phyloP scores from a whole-genome alignment of 2,113 vertebrate species.

The Hydrolagus affinis region DNA sequence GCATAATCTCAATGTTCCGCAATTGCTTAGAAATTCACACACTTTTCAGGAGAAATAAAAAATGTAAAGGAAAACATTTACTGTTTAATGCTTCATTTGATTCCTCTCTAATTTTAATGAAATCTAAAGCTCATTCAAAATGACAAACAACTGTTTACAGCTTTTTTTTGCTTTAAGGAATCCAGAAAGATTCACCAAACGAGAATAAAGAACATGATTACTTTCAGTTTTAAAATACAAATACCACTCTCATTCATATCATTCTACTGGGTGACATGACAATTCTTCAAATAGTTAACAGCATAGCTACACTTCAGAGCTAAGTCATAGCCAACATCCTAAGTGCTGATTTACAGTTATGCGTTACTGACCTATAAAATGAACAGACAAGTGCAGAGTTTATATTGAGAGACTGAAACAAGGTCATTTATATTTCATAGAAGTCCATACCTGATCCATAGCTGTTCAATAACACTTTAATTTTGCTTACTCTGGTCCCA shows the following conservation, averaged over 20 bases:
- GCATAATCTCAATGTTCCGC: constrained; percentile 27
- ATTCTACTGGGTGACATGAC: not conserved
- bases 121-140: constrained; percentile 21
- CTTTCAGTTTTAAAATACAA: constrained; percentile 4
- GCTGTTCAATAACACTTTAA: constrained; percentile 22
- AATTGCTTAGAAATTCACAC: constrained; percentile 26
- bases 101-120: constrained; percentile 24
- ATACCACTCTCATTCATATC: not conserved
- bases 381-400: constrained; percentile 16
- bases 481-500: not conserved
- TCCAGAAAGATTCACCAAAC: not conserved
- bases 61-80: constrained; percentile 7
- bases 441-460: not conserved
- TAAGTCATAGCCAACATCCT: not conserved
- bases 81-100: constrained; percentile 24
- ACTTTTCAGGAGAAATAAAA: constrained; percentile 21
- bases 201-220: not conserved
- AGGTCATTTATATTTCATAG: not conserved
- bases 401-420: not conserved
- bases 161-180: constrained; percentile 17
- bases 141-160: constrained; percentile 9
- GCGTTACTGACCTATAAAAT: not conserved
- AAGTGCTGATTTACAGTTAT: constrained; percentile 8
- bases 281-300: not conserved
- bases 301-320: not conserved